Evolutionary conservation across 2,113 vertebrate species (phyloP).

Genomic region (Cairina moschata): DNA sequence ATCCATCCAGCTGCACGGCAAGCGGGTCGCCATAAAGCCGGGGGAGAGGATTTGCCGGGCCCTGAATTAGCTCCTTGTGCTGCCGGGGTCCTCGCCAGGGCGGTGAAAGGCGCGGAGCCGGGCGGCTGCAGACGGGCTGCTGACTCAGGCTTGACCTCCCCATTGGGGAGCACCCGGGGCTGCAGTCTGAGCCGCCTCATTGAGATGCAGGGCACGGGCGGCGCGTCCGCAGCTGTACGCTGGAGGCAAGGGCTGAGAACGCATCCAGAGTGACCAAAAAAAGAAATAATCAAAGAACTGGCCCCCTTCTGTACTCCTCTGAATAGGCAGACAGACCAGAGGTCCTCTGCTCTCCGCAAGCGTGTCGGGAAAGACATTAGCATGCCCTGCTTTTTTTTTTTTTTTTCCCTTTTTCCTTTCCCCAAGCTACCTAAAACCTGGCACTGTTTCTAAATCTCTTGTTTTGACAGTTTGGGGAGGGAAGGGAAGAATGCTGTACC

Average conservation of each 20-base stretch:
- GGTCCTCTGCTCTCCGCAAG: conserved; percentile 35
- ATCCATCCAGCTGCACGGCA: conserved; percentile 80
- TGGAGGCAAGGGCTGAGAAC: conserved; percentile 78
- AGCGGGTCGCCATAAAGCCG: conserved; percentile 31
- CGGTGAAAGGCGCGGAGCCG: neutral
- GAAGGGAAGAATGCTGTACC: neutral
- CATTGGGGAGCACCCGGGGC: conserved; percentile 74
- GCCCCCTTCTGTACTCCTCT: conserved; percentile 66
- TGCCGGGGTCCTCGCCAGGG: conserved; percentile 40
- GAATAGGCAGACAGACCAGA: conserved; percentile 67
- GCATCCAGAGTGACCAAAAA: conserved; percentile 78
- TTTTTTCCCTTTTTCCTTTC: neutral
- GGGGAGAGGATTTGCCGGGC: conserved; percentile 39
- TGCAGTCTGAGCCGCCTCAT: conserved; percentile 75
- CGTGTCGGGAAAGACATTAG: conserved; percentile 60
- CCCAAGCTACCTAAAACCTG: conserved; percentile 32
- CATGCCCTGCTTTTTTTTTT: neutral
- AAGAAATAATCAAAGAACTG: conserved; percentile 72
- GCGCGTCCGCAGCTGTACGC: conserved; percentile 84
- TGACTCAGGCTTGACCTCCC: conserved; percentile 73
- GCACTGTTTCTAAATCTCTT: conserved; percentile 4
- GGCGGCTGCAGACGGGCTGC: neutral
- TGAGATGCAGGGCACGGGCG: conserved; percentile 84
- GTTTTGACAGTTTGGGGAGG: conserved; percentile 23
- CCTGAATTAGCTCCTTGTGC: conserved; percentile 17